Conservation (phyloP, 1,140 invertebrate species). For the Orius insidiosus region DNA sequence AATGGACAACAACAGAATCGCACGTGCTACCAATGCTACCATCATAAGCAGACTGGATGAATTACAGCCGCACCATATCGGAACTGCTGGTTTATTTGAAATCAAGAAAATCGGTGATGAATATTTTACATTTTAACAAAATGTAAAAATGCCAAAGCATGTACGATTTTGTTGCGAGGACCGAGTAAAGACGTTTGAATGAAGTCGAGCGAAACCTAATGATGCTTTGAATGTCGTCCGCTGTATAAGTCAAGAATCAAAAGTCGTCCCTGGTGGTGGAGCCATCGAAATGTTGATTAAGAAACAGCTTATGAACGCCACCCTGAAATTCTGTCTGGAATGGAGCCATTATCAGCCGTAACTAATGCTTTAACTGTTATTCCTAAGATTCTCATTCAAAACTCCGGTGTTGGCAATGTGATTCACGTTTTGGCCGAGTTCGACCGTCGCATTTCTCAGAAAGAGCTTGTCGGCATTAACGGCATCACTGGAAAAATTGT, state of each 20-base stretch:
- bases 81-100: slow-evolving; percentile 91
- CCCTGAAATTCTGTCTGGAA: slow-evolving; percentile 14
- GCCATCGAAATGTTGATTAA: slow-evolving; percentile 87
- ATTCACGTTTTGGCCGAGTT: slow-evolving; percentile 89
- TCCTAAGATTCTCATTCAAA: slow-evolving; percentile 90
- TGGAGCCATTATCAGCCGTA: slow-evolving; percentile 80
- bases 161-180: slow-evolving; percentile 89
- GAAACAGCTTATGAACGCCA: slow-evolving; percentile 43
- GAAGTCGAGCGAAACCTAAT: slow-evolving; percentile 97
- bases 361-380: slow-evolving; percentile 91
- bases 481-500: slow-evolving; percentile 83
- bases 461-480: slow-evolving; percentile 63
- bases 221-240: slow-evolving; percentile 93
- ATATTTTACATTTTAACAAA: slow-evolving; percentile 93
- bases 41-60: slow-evolving; percentile 95
- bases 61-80: slow-evolving; percentile 87
- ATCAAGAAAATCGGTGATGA: slow-evolving; percentile 88
- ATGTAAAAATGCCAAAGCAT: slow-evolving; percentile 96
- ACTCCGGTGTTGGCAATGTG: slow-evolving; percentile 85
- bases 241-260: slow-evolving; percentile 73
- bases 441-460: slow-evolving; percentile 59
- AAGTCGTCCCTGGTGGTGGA: slow-evolving; percentile 68
- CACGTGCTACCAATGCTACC: slow-evolving; percentile 89
- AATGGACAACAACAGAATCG: slow-evolving; percentile 92
- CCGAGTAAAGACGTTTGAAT: slow-evolving; percentile 92